Evolutionary conservation across 2,797 vertebrate genomes (phyloP), one percentile per base, ranked within the genome.

Genomic region (Crenichthys baileyi): DNA sequence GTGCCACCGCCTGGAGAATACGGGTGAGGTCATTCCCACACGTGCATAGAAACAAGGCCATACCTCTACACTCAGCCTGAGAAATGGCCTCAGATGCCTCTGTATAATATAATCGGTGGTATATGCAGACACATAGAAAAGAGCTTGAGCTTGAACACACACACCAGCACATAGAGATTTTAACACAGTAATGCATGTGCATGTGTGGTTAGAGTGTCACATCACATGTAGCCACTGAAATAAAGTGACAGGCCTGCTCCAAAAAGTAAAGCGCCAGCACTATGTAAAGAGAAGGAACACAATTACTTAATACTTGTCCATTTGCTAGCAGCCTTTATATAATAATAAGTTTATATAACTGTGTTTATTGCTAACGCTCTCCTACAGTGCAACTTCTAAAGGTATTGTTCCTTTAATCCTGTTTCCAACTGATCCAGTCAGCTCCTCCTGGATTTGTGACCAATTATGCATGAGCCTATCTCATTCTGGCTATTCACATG

Each of bases 11-110:
- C 81, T 74, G 65, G 78, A 88, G 91, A 94, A 90, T 90, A 91
- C 73, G 85, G 83, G 93, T 94, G 91, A 93, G 90, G 83, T 90
- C 83, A 86, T 85, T 82, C 78, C 70, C 29, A 48, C 81, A 79
- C 61, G 53, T 24, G 46, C 72, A 70, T 24, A 46, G 39, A 79
- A 68, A 65, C 73, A 79, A 73, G 68, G 31, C 67, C 65, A 41
- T 13, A 70, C 71, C 63, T 70, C 65, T 70, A 75, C 36, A 63
- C 58, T 67, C n/a, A 65, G 72, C 9, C 70, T 77, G 56, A 87
- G 56, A 78, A 72, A 81, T 44, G 58, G 15, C 41, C 82, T 70
- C 61, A 73, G 82, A 77, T 2, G 29, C 46, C 85, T 80, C 80
- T 79, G 81, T 61, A 65, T 67, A 78, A 50, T n/a, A 65, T 70